phyloP scores from a whole-genome alignment of 2,113 vertebrate species.

The Porphyrio hochstetteri region DNA sequence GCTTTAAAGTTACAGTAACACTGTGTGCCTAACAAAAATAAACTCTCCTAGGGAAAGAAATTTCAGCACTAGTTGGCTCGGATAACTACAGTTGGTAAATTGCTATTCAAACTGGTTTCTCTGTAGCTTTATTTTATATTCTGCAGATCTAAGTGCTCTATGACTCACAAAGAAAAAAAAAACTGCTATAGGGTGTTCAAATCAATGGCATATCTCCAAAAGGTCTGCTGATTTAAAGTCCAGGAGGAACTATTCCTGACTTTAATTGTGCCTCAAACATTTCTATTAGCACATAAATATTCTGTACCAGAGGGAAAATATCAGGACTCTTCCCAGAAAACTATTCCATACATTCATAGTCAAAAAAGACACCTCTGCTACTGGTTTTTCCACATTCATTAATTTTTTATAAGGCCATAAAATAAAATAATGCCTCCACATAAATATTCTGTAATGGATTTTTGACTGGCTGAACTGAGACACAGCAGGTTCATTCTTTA shows the following conservation, averaged over 20 bases:
- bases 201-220: neutral
- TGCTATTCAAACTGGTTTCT: neutral
- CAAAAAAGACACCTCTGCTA: neutral
- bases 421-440: neutral
- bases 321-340: neutral
- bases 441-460: neutral
- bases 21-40: neutral
- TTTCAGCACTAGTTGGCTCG: neutral
- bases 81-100: neutral
- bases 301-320: neutral
- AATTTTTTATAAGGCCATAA: neutral
- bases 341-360: neutral
- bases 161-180: neutral
- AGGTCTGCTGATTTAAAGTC: neutral
- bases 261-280: neutral
- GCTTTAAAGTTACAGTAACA: neutral
- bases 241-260: neutral
- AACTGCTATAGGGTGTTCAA: neutral
- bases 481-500: neutral
- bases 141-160: neutral
- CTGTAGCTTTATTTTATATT: neutral
- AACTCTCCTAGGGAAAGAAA: neutral
- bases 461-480: neutral
- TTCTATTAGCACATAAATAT: constrained; percentile 36
- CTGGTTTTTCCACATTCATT: neutral